Evolutionary conservation across 2,888 invertebrate genomes (phyloP).

Genomic region (Caenorhabditis panamensis): DNA sequence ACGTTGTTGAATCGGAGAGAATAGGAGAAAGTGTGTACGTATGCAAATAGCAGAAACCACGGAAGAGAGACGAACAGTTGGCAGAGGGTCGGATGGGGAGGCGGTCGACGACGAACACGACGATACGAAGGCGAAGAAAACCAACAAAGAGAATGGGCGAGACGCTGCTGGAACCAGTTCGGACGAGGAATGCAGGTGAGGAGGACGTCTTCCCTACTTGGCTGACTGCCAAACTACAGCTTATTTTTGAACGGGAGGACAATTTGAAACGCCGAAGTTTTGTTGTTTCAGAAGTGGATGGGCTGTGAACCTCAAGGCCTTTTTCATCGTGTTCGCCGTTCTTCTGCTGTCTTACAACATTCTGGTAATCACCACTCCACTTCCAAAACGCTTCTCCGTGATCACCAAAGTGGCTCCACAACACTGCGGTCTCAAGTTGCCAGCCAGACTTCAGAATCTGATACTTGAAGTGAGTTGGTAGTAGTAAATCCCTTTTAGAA

Average conservation of each 20-base stretch:
- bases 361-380: slow-evolving; percentile 26
- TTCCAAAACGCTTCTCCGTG: slow-evolving; percentile 38
- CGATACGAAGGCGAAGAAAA: slow-evolving; percentile 24
- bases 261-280: neutral
- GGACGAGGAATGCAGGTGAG: slow-evolving; percentile 37
- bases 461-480: slow-evolving; percentile 34
- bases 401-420: slow-evolving; percentile 38
- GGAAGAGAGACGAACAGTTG: slow-evolving; percentile 51
- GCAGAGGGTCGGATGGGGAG: slow-evolving; percentile 1
- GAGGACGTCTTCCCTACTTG: slow-evolving; percentile 1
- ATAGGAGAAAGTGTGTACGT: slow-evolving; percentile 24
- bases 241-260: slow-evolving; percentile 1
- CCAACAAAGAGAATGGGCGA: slow-evolving; percentile 46
- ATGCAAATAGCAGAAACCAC: slow-evolving; percentile 51
- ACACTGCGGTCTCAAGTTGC: slow-evolving; percentile 50
- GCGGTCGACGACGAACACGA: slow-evolving; percentile 10
- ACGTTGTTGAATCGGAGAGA: slow-evolving; percentile 36
- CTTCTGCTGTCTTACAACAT: slow-evolving; percentile 33
- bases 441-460: slow-evolving; percentile 45
- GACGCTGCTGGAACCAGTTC: slow-evolving; percentile 51
- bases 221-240: slow-evolving; percentile 6
- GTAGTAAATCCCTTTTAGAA: neutral
- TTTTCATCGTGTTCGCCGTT: slow-evolving; percentile 19
- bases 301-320: slow-evolving; percentile 14
- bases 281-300: slow-evolving; percentile 20